Base-by-base conservation (phyloP, 2,113 vertebrate species). In the Nestor notabilis region DNA sequence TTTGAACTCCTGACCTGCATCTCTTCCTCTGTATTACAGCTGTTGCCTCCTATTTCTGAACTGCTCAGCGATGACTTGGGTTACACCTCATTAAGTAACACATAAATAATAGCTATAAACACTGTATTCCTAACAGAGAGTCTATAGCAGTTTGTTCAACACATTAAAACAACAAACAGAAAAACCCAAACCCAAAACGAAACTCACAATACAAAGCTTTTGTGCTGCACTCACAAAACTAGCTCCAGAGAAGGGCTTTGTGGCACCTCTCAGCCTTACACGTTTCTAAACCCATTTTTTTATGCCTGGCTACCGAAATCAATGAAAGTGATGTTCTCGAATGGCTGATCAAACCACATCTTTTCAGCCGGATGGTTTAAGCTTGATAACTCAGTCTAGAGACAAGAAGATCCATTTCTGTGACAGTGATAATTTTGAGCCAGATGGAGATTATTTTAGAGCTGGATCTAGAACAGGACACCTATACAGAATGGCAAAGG, bases 1-100 rank as follows among this genome's bases (percentile, higher is more conserved):
- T 94, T 50, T 94, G 90, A 96, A 95, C 90, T 91, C 7, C 5
- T 91, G 90, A 96, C 93, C 82, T 90, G 75, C 58, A 76, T 47
- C 94, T 90, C 52, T 64, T 56, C 31, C 90, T 95, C 69, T 47
- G 61, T 60, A 68, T 87, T 87, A 76, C 89, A 81, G 92, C 87
- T 95, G 89, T 69, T 95, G 44, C 47, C 17, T 91, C 93, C 80
- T 84, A 70, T 92, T 95, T 94, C 78, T 88, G 72, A 95, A 83
- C 69, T 56, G 35, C 89, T 74, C 58, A 39, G 74, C 66, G 81
- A 94, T 71, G 81, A 87, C 35, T 43, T 90, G 31, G 64, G 35
- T 80, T 88, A 43, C 28, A 74, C 66, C 37, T 94, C 84, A 55
- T 60, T 68, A 93, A 95, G 41, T 83, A 92, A 85, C 60, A 95